Evolutionary conservation across 2,113 vertebrate species (phyloP), one percentile per base, ranked within the genome.

Genomic region (Neodontobutis hainanensis): DNA sequence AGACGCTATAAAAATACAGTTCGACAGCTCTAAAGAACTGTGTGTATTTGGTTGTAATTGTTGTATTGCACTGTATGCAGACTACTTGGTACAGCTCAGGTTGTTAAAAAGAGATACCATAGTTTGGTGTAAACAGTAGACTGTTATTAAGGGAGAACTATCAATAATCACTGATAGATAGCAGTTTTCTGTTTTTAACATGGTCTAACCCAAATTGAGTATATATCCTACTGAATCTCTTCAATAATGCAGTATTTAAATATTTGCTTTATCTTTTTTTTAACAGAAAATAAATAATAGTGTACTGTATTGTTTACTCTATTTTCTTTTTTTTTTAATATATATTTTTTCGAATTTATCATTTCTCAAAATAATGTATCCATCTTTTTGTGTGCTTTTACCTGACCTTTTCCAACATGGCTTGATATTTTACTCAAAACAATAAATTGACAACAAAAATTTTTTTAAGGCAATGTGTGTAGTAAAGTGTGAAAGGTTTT

Each of bases 161-260:
- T 38, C 5, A 14, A 15, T 55, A 6, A 27, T 57, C n/a, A 43
- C 14, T 58, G 15, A 58, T 19, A 70, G 19, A 65, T 45, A 64
- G n/a, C 53, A 58, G 50, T 59, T 6, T 66, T 78, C 14, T 46
- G 51, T 81, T 42, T 75, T 34, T 0, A 56, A 0, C 44, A 57
- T 15, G 12, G 11, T 56, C 35, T 1, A 16, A 67, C 52, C 16
- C 68, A 63, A 6, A 56, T 63, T 38, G 32, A 60, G 42, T 56
- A 6, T 59, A 5, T 36, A 1, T 36, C 34, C n/a, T 35, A 72
- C 51, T 67, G 48, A 65, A 73, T 58, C 68, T 64, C n/a, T 69
- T 16, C 80, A 74, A 50, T 72, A n/a, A 63, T 82, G 84, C 87
- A 86, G 85, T 88, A 83, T 87, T 90, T 51, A 38, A 74, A 48